phyloP scores from a whole-genome alignment of 2,113 vertebrate genomes.

The Anser cygnoides region DNA sequence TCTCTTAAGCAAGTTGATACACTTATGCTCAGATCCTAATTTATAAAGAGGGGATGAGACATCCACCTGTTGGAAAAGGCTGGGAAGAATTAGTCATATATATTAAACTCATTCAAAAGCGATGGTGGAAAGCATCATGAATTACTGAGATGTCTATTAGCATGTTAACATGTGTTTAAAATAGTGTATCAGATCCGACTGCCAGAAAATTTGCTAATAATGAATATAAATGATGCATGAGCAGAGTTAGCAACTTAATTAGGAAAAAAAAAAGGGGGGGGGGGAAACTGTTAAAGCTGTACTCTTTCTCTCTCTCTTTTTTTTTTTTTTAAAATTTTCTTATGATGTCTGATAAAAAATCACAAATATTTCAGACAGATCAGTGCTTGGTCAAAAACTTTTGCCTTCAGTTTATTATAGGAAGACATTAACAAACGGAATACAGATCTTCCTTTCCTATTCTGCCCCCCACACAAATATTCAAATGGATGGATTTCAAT shows the following conservation, averaged over 20 bases:
- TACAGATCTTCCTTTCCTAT: neutral
- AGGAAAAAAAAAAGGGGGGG: neutral
- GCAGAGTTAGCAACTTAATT: neutral
- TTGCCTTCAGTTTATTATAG: neutral
- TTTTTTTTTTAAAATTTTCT: neutral
- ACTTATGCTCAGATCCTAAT: neutral
- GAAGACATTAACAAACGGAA: neutral
- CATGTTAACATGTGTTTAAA: neutral
- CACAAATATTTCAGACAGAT: neutral
- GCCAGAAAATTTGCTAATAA: slow-evolving; percentile 1
- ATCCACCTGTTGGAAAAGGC: neutral
- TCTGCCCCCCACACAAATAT: neutral
- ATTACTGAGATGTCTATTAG: neutral
- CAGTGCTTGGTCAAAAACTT: neutral
- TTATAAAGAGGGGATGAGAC: neutral
- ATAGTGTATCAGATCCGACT: neutral
- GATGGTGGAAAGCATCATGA: neutral
- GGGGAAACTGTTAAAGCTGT: neutral
- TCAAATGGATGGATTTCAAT: neutral
- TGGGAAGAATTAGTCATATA: neutral
- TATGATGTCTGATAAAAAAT: neutral
- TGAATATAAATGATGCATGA: neutral
- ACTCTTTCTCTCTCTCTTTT: neutral
- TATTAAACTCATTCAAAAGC: neutral
- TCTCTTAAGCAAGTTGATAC: neutral